Evolutionary conservation across 2,113 vertebrate genomes (phyloP).

Genomic region (Salvelinus alpinus): DNA sequence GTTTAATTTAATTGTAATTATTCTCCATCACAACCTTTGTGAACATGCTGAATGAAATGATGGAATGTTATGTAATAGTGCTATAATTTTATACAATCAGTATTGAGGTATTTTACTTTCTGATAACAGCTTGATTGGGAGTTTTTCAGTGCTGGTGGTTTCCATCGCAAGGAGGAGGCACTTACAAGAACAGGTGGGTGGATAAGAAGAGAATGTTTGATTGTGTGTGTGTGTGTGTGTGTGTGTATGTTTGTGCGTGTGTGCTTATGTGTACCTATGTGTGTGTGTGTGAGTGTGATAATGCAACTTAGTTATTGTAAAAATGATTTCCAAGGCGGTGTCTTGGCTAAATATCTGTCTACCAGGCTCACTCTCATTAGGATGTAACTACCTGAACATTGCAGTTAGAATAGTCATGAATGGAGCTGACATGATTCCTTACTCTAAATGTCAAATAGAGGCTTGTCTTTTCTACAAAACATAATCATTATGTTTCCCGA

Average conservation of each 20-base stretch:
- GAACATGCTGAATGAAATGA: not conserved
- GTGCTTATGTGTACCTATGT: not conserved
- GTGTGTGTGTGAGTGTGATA: not conserved
- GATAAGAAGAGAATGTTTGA: not conserved
- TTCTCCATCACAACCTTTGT: not conserved
- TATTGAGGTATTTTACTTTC: slow-evolving; percentile 20
- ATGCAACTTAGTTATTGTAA: too few species aligned
- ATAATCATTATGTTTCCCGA: too few species aligned
- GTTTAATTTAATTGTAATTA: not conserved
- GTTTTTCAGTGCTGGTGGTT: slow-evolving; percentile 70
- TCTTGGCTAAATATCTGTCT: too few species aligned
- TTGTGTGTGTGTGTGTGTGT: not conserved
- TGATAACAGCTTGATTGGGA: slow-evolving; percentile 69
- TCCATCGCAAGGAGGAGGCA: slow-evolving; percentile 63
- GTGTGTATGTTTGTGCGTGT: not conserved
- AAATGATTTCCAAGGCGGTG: not conserved
- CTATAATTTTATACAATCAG: not conserved
- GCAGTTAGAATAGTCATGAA: too few species aligned
- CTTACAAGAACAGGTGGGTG: slow-evolving; percentile 67
- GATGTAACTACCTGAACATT: too few species aligned
- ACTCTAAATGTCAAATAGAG: too few species aligned
- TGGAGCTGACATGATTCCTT: too few species aligned
- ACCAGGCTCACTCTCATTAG: too few species aligned
- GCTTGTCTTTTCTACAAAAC: too few species aligned
- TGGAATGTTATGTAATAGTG: not conserved